phyloP scores from a whole-genome alignment of 2,113 vertebrate species.

The Myocastor coypus region DNA sequence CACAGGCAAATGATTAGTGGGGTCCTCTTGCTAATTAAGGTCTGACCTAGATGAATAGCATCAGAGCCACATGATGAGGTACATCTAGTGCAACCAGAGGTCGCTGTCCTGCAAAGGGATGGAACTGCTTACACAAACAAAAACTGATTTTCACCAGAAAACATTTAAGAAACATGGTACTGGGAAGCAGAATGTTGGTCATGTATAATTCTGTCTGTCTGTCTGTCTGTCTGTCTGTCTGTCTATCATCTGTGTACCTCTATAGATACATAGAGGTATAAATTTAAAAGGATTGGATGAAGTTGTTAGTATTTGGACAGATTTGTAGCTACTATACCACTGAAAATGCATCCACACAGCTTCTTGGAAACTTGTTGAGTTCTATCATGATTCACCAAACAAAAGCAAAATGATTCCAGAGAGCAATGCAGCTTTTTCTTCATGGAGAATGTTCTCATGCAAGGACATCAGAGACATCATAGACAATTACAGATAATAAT shows the following conservation, averaged over 20 bases:
- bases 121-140: not conserved
- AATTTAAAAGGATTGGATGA: not conserved
- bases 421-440: not conserved
- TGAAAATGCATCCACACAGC: not conserved
- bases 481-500: conserved; percentile 11
- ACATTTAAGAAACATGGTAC: not conserved
- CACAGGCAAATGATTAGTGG: not conserved
- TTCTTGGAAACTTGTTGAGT: conserved; percentile 16
- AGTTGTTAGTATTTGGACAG: not conserved
- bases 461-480: not conserved
- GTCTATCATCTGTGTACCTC: too few species aligned
- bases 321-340: not conserved
- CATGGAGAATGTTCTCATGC: not conserved
- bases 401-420: not conserved
- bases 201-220: not conserved
- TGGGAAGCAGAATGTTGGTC: not conserved
- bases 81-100: not conserved
- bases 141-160: not conserved
- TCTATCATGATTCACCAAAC: not conserved
- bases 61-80: not conserved
- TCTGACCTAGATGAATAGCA: not conserved
- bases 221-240: not conserved
- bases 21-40: not conserved
- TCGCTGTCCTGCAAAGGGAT: not conserved
- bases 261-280: not conserved